Evolutionary conservation across 2,888 invertebrate genomes (phyloP).

Genomic region (Sesia apiformis): DNA sequence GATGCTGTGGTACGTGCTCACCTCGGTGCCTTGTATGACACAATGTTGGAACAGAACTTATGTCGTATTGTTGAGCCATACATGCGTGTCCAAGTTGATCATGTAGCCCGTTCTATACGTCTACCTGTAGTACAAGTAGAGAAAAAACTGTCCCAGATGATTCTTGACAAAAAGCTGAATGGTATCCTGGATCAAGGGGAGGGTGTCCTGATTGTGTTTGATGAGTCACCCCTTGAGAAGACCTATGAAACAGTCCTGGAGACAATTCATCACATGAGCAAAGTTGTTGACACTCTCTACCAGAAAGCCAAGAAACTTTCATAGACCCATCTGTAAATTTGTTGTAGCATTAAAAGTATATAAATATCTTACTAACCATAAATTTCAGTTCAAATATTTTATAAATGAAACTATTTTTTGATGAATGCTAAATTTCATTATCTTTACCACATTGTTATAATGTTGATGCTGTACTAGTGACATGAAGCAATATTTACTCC

Average conservation of each 20-base stretch:
- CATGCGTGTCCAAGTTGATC: constrained; percentile 94
- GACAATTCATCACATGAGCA: constrained; percentile 99
- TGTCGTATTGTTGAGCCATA: constrained; percentile 99
- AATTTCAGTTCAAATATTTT: constrained; percentile 54
- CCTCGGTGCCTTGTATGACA: constrained; percentile 96
- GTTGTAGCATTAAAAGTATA: constrained; percentile 61
- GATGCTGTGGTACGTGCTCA: constrained; percentile 98
- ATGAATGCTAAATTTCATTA: constrained; percentile 46
- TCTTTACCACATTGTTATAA: constrained; percentile 30
- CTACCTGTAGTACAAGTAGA: constrained; percentile 93
- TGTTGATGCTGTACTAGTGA: constrained; percentile 21
- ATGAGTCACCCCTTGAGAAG: constrained; percentile 94
- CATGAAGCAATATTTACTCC: constrained; percentile 3
- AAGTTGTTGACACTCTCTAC: constrained; percentile 99
- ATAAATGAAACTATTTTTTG: constrained; percentile 58
- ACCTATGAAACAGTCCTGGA: constrained; percentile 98
- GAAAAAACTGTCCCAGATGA: constrained; percentile 99
- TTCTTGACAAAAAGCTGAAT: constrained; percentile 97
- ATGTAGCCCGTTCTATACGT: constrained; percentile 93
- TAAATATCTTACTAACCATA: constrained; percentile 62
- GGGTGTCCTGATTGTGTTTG: constrained; percentile 98
- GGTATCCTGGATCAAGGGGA: constrained; percentile 99
- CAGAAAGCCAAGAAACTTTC: constrained; percentile 99
- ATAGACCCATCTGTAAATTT: constrained; percentile 70
- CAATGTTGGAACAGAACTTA: constrained; percentile 99